Base-by-base conservation (phyloP, 2,888 invertebrate genomes). In the Globia sparganii region DNA sequence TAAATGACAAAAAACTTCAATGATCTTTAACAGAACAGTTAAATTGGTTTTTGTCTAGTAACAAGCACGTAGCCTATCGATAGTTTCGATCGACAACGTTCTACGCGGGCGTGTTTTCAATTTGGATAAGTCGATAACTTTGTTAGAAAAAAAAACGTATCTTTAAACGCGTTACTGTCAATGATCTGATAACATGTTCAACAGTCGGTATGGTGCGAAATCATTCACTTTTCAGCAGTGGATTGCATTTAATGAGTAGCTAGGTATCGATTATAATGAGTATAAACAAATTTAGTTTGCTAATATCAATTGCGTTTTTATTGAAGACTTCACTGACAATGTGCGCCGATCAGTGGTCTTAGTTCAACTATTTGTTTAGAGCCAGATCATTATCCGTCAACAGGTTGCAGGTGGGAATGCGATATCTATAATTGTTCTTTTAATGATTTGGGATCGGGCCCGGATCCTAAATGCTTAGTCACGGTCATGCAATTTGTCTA, bases 361-460 rank as follows among this genome's bases (percentile, higher is more conserved):
- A 90, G 92, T 92, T 92, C 91, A 86, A 91, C 91, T 96, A 93
- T 95, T 96, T 96, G 96, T 95, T 96, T 95, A 95, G 92, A 95
- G 92, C 90, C 91, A 95, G 95, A 96, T 96, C 94, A 95, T 95
- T 95, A 96, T 95, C 96, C 93, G 89, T 91, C 94, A 95, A 95
- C 95, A 94, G 93, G 95, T 95, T 95, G 94, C 96, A 96, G 96
- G 96, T 96, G 95, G 94, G 93, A 94, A 95, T 94, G 92, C 94
- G 95, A 96, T 96, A 96, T 95, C 95, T 95, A 96, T 96, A 96
- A 96, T 96, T 96, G 96, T 96, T 95, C 95, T 96, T 95, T 94
- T 96, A 96, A 96, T 96, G 96, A 95, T 96, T 95, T 94, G 94
- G 95, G 95, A 94, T 94, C 94, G 94, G 90, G 90, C 91, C 90